Percentiles rank a stretch among this genome's conserved stretches.
These are phyloP conservation scores for Crossoptilon crossoptilon DNA, from an alignment of 2,797 vertebrate genomes.

Conservation along the genomic window DNA sequence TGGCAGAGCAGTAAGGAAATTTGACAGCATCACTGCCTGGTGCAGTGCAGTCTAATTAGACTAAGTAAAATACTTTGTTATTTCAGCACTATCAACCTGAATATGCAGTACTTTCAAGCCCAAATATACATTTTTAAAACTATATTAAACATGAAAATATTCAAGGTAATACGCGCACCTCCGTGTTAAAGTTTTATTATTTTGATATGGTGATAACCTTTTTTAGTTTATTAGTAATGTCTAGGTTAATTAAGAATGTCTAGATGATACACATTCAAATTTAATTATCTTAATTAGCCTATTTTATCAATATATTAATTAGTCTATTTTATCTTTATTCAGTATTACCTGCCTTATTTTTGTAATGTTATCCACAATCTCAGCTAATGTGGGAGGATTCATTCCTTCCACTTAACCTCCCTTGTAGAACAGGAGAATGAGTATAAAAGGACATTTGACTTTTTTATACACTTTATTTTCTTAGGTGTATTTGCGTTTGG, in stretches of 20 bases:
- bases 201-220: not conserved
- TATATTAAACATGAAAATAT: not conserved
- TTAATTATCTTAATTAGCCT: not conserved
- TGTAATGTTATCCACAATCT: not conserved
- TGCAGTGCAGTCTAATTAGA: not conserved
- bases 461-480: conserved; percentile 11
- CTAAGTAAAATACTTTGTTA: not conserved
- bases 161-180: not conserved
- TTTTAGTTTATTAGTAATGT: not conserved
- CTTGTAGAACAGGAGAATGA: not conserved
- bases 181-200: not conserved
- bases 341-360: conserved; percentile 6
- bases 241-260: not conserved
- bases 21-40: not conserved
- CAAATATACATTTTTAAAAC: not conserved
- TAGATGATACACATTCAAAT: not conserved
- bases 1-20: not conserved
- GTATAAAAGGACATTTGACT: not conserved
- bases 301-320: not conserved
- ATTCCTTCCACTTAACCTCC: not conserved
- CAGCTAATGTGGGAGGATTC: not conserved
- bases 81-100: not conserved
- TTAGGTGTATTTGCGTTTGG: conserved; percentile 95
- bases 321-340: not conserved
- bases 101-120: not conserved